Evolutionary conservation across 2,113 vertebrate genomes (phyloP), one percentile per base, ranked within the genome.

Genomic region (Otus sunia): DNA sequence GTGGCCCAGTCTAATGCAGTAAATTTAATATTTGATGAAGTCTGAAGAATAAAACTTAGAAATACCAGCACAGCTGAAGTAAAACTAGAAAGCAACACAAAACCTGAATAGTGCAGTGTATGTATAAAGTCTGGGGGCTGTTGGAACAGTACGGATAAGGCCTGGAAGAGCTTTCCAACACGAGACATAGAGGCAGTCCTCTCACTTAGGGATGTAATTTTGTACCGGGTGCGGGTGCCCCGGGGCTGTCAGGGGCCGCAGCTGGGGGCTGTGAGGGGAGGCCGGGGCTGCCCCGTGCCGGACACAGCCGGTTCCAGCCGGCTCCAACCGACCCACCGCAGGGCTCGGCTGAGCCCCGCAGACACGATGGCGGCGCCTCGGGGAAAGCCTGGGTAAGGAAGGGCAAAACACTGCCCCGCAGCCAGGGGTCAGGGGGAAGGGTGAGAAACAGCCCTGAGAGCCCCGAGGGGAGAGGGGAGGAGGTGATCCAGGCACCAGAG

Each of bases 171-270:
- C 20, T 63, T 72, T 56, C 58, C 39, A 20, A 30, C 3, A 25
- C 58, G 25, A 55, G 12, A n/a, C 8, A 26, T 8, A 36, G 30
- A 37, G 36, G 41, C n/a, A 64, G 29, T 72, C n/a, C 23, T 15
- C 19, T 34, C 49, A 18, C 25, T 56, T 20, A 60, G 12, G 11
- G 15, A 71, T 37, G 12, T 29, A 49, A 58, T n/a, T 59, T n/a
- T 50, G 8, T 43, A 36, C 3, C 0, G 5, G 30, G 6, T 23
- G 10, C 3, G 2, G 22, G 50, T 39, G 7, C 3, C 34, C 22
- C 5, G 14, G 49, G 0, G 0, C 55, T 60, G 45, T 6, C 18
- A 5, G 45, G 34, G 27, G 17, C 22, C 39, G 49, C 13, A 2
- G 49, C 6, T 41, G 0, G 2, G 32, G 9, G 3, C 11, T 29